Percentiles rank a stretch among this genome's conserved stretches.
Conservation (phyloP, 1,140 invertebrate genomes). For the Caenorhabditis elegans region DNA sequence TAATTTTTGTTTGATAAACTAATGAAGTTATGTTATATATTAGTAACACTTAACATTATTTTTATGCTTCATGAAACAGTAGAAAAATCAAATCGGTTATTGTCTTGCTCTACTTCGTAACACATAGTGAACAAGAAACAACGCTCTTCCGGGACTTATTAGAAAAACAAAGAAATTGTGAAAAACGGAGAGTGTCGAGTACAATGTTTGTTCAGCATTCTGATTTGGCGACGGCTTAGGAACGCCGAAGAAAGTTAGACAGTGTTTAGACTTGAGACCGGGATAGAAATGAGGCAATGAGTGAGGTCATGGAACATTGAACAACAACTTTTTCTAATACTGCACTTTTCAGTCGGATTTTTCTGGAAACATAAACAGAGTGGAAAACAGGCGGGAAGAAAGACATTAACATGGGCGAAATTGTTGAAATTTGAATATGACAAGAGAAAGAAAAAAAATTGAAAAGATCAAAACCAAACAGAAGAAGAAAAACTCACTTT, state of each 20-base stretch:
- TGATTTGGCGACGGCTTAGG: background rate
- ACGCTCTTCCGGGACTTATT: no score
- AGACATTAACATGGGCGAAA: no score
- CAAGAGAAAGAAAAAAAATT: background rate
- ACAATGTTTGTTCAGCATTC: slow-evolving; percentile 11
- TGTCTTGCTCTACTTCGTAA: no score
- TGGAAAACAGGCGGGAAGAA: background rate
- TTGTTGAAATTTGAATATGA: no score
- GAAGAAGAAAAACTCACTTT: slow-evolving; percentile 69
- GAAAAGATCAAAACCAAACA: slow-evolving; percentile 34
- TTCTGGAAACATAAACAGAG: background rate
- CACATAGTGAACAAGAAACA: no score
- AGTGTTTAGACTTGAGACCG: background rate
- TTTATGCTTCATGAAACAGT: no score
- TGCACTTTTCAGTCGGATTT: background rate
- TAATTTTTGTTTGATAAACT: no score
- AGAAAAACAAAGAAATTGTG: background rate
- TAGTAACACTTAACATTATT: no score
- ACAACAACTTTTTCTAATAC: background rate
- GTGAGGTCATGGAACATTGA: background rate
- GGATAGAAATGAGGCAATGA: background rate
- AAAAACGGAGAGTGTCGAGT: background rate
- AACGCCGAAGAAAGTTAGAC: background rate
- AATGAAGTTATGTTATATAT: no score
- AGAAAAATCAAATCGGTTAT: no score